Conservation (phyloP, 2,888 invertebrate genomes). For the Scaptomyza parva region DNA sequence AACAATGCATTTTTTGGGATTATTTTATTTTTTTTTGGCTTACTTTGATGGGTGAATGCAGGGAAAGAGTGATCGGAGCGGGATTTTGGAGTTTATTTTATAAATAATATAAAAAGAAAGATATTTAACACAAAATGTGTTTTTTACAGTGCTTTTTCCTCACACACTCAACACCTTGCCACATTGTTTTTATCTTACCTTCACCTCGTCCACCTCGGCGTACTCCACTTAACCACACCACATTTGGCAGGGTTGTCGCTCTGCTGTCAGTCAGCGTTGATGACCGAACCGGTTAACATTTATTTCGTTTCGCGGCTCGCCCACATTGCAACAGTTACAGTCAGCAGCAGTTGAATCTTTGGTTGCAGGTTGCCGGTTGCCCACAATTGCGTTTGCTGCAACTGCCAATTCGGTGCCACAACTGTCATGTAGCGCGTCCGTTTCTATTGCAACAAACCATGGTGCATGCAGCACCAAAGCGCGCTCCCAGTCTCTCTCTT, state of each 20-base stretch:
- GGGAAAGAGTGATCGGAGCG: not conserved
- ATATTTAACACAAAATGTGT: not conserved
- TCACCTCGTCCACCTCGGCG: not conserved
- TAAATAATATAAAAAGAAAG: not conserved
- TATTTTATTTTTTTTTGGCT: not conserved
- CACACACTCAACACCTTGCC: conserved; percentile 9
- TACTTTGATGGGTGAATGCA: not conserved
- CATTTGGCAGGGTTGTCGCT: conserved; percentile 32
- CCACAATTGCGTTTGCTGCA: conserved; percentile 42
- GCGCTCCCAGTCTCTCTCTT: not conserved
- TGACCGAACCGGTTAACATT: conserved; percentile 51
- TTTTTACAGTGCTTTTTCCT: not conserved
- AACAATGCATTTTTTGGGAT: conserved; percentile 43
- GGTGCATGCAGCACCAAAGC: conserved; percentile 49
- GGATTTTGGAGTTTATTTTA: not conserved
- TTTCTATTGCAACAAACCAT: conserved; percentile 71
- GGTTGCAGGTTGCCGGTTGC: conserved; percentile 54
- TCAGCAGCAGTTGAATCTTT: conserved; percentile 19
- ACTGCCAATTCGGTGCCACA: conserved; percentile 78
- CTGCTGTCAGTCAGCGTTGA: conserved; percentile 32
- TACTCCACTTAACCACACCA: not conserved
- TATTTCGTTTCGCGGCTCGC: conserved; percentile 31
- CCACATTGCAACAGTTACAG: conserved; percentile 32
- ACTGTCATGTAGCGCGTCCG: conserved; percentile 80
- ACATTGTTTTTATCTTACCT: not conserved